A percentile compares a stretch with the other conserved stretches of the same genome.
Evolutionary conservation across 2,888 invertebrate species (phyloP).

Genomic region (Morinoia aosen): DNA sequence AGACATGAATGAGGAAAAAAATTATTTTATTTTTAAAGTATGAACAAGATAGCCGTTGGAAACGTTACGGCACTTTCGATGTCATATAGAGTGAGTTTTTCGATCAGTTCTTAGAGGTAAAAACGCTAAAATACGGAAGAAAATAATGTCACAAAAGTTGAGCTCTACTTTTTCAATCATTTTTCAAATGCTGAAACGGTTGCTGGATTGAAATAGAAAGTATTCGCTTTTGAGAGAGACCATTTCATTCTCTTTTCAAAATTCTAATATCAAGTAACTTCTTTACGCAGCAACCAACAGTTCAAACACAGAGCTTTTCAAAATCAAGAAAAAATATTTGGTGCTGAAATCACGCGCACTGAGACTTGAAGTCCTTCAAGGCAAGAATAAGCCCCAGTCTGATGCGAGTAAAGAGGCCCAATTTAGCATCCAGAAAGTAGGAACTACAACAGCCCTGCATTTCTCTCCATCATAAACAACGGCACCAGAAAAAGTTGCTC

Average conservation of each 20-base stretch:
- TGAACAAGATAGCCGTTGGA: background rate
- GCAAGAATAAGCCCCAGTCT: background rate
- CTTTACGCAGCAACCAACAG: background rate
- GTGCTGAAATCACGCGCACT: background rate
- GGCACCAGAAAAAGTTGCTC: background rate
- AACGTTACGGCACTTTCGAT: background rate
- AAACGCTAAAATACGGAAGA: background rate
- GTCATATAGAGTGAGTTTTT: background rate
- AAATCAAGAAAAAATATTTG: background rate
- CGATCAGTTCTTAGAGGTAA: background rate
- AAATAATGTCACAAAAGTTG: background rate
- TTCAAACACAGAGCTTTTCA: background rate
- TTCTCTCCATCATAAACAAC: slow-evolving; percentile 20
- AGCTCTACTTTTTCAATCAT: background rate
- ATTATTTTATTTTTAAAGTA: background rate
- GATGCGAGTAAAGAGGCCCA: background rate
- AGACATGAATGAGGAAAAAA: background rate
- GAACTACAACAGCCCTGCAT: background rate
- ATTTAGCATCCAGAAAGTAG: background rate
- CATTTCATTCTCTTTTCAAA: background rate
- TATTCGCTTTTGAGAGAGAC: background rate
- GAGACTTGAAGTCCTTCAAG: background rate
- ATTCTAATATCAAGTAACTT: background rate
- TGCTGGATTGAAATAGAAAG: background rate
- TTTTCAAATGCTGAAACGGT: background rate